These are phyloP conservation scores for Eleutherodactylus coqui DNA, from an alignment of 2,797 vertebrate genomes.

Conservation along the genomic window DNA sequence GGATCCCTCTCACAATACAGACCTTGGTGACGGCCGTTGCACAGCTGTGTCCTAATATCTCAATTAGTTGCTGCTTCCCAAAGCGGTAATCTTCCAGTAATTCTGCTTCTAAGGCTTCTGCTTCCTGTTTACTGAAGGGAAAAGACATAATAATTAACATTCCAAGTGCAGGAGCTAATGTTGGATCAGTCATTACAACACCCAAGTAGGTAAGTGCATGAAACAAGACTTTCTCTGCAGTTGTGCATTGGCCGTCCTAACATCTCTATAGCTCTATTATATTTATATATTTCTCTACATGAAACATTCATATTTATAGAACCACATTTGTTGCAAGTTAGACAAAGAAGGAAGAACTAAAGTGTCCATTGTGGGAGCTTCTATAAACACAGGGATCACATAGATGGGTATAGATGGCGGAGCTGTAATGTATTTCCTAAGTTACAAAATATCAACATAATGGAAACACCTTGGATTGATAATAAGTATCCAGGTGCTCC, in stretches of 20 bases:
- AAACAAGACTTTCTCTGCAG: background rate
- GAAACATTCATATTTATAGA: background rate
- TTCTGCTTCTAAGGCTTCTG: constrained; percentile 84
- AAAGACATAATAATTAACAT: constrained; percentile 23
- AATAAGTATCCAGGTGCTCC: no score
- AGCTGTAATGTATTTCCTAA: background rate
- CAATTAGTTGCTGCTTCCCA: constrained; percentile 91
- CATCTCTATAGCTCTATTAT: no score
- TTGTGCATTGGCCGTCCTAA: background rate
- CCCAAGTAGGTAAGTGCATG: background rate
- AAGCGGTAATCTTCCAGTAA: constrained; percentile 90
- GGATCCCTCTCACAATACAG: constrained; percentile 31
- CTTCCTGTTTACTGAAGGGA: constrained; percentile 83
- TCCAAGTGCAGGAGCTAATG: background rate
- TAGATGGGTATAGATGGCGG: background rate
- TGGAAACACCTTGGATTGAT: no score
- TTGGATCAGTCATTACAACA: background rate
- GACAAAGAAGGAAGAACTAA: background rate
- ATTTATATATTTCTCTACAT: background rate
- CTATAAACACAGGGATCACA: background rate
- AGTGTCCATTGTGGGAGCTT: background rate
- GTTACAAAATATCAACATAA: background rate
- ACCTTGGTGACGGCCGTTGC: constrained; percentile 93
- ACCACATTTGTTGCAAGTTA: background rate
- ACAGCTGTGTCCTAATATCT: constrained; percentile 92